Base-by-base conservation (phyloP, 2,113 vertebrate genomes). In the Craseonycteris thonglongyai region DNA sequence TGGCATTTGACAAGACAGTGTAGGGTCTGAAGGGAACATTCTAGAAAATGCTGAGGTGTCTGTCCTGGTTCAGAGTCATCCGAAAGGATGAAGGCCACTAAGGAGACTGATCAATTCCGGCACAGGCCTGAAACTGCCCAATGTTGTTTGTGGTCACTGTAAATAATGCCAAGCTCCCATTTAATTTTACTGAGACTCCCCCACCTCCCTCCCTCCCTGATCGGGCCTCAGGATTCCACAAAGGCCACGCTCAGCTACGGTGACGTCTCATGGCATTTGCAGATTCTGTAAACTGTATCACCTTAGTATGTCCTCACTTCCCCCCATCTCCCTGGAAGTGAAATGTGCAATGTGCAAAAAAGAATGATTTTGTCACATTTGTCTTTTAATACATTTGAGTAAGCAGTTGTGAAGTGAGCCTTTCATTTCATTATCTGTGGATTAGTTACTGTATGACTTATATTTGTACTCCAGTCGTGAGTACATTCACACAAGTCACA, bases 121-220 rank as follows among this genome's bases (percentile, higher is more conserved):
- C 16, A 51, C 14, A 82, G 63, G 6, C 49, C 38, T 71, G 38
- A 95, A 26, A 80, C 11, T 13, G n/a, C 63, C 7, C 30, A 45
- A 40, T 69, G 24, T 28, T 72, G 19, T 82, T 68, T 49, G 24
- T 42, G 28, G 30, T 28, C 33, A n/a, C 22, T 87, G 2, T 74
- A 83, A 66, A 85, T 84, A 13, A 81, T 3, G 7, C 5, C 16
- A 0, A 49, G 28, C 14, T 93, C 87, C 33, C 38, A 24, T 42
- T 61, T 51, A 90, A 87, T 51, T 4, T 40, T 42, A 2, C 1
- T 6, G 9, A 92, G 42, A 61, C 1, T n/a, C 1, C 7, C 13
- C 1, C 1, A n/a, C 1, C 7, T 10, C 1, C 16, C 4, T 9
- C 2, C 3, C 3, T 21, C 0, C 19, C 13, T 7, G 56, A n/a